A percentile compares a stretch with the other conserved stretches of the same genome.
Evolutionary conservation across 2,888 invertebrate species (phyloP).

Genomic region (Halictus ligatus): DNA sequence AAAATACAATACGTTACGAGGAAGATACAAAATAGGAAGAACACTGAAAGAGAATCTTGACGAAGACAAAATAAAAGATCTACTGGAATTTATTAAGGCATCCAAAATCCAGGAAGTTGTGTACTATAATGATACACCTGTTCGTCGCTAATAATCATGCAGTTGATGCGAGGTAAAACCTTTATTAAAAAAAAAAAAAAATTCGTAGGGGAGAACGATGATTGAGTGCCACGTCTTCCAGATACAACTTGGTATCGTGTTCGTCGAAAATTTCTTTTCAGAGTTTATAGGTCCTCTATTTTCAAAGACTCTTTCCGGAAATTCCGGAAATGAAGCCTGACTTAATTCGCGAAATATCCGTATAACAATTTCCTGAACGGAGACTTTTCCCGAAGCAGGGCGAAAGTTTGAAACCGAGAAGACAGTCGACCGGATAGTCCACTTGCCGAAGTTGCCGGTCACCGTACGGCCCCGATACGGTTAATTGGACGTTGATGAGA

Average conservation of each 20-base stretch:
- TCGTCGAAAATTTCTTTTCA: neutral
- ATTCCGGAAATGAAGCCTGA: neutral
- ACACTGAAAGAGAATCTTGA: no score
- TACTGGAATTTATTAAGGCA: no score
- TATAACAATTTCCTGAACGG: neutral
- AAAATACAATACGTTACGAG: no score
- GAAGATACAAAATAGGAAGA: no score
- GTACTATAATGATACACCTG: no score
- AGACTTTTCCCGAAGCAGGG: neutral
- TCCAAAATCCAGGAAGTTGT: no score
- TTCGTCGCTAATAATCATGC: no score
- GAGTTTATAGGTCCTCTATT: neutral
- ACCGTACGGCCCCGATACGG: neutral
- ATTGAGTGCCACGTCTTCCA: no score
- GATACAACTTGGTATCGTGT: neutral
- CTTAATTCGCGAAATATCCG: neutral
- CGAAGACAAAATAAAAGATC: no score
- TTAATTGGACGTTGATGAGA: slow-evolving; percentile 67
- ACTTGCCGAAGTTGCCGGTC: neutral
- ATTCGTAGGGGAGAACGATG: no score
- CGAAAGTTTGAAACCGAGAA: neutral
- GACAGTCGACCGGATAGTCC: neutral
- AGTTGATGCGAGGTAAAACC: no score
- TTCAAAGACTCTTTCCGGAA: neutral
- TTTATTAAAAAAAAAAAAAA: no score